Base-by-base conservation (phyloP, 2,113 vertebrate genomes). In the Nibea albiflora region DNA sequence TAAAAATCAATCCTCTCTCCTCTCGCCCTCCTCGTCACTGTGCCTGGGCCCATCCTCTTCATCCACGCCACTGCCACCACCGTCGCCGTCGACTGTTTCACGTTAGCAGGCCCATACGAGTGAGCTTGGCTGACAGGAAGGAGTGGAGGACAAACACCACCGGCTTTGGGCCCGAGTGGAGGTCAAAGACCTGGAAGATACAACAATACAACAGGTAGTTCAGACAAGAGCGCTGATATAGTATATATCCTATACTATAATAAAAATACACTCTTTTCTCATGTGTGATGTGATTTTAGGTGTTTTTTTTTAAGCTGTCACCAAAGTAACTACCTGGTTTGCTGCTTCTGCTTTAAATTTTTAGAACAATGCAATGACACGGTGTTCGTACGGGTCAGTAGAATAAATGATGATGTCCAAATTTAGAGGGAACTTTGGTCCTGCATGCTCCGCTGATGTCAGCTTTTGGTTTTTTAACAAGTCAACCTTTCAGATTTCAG, bases 41-140 rank as follows among this genome's bases (percentile, higher is more conserved):
- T 26, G 44, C 70, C 31, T 42, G 62, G 56, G 19, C 22, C 28
- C 28, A 6, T 54, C 54, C 56, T 50, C 39, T 57, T 35, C 2
- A 20, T 57, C 53, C 57, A 11, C 11, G 1, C 28, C 22, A 39
- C 35, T 8, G 35, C 35, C 35, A 39, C 35, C 35, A 39, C 35
- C 24, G 61, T 22, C 11, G 10, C 5, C n/a, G 44, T 5, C 16
- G 2, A 61, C 8, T 0, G 20, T 15, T 67, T 93, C 94, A 99
- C 10, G 96, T 98, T 86, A 98, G 95, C 78, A 99, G 94, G 80
- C 98, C 98, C 96, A 99, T 95, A 19, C 98, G 97, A 28, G 97
- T 97, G 89, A 99, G 97, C 94, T 99, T 99, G 89, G 98, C 98
- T 0, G 98, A 99, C 72, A 99, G 95, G 94, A 99, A 99, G 4